Base-by-base conservation (phyloP, 1,140 invertebrate species). In the Pteromalus puparum region DNA sequence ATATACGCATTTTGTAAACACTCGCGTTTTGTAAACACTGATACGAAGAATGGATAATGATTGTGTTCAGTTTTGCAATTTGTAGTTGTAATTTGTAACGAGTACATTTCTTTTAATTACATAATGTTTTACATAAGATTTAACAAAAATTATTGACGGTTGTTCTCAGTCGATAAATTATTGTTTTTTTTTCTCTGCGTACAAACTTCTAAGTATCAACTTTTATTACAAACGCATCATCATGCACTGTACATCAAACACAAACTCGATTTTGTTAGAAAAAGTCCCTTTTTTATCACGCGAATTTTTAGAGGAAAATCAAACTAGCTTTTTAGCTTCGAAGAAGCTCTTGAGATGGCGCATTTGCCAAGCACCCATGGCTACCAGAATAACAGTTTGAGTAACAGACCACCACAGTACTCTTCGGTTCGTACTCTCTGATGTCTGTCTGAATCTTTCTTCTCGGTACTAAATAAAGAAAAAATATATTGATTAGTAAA, bases 331-430 rank as follows among this genome's bases (percentile, higher is more conserved):
- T 93, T 99, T 99, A 21, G 99, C 99, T 94, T 99, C 98, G 91
- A 99, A 99, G 95, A 99, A 99, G 88, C 97, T 98, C 94, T 99
- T 99, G 65, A 99, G 94, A 95, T 99, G 99, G 90, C 95, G 96
- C 98, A 99, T 99, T 93, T 99, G 99, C 99, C 99, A 99, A 72
- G 98, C 96, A 26, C 99, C 99, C 95, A 99, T 99, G 10, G 95
- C 92, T 0, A 99, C 91, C 12, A 99, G 94, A 76, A 99, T 97
- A 26, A 95, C 93, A 7, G 98, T 98, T 94, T 99, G 99, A 5
- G 96, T 95, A 18, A 99, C 93, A 61, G 98, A 99, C 99, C 99
- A 99, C 97, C 98, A 99, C 38, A 99, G 93, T 0, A 99, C 99
- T 89, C 99, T 94, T 84, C 97, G 96, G 91, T 99, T 99, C 61